phyloP scores from a whole-genome alignment of 2,888 invertebrate species.

The Drosophila stalkeri region DNA sequence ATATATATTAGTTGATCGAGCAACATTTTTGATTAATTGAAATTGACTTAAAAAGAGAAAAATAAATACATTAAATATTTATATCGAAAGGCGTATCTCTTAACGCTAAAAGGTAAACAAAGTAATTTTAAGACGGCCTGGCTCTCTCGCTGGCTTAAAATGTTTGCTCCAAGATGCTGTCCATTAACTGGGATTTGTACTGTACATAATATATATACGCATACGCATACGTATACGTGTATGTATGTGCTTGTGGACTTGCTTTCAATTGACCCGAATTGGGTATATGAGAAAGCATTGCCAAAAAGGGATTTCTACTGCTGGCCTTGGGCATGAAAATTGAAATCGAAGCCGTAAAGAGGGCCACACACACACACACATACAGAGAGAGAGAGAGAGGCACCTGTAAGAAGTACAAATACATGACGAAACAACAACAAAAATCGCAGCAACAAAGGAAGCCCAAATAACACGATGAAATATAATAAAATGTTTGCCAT shows the following conservation, averaged over 20 bases:
- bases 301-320: conserved; percentile 61
- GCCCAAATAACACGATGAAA: conserved; percentile 40
- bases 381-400: too few relatives aligned
- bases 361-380: not conserved
- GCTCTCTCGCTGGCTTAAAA: not conserved
- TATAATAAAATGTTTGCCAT: conserved; percentile 69
- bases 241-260: not conserved
- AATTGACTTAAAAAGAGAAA: too few relatives aligned
- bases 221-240: not conserved
- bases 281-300: conserved; percentile 19
- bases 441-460: conserved; percentile 18
- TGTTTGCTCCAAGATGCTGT: conserved; percentile 2
- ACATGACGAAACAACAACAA: conserved; percentile 13
- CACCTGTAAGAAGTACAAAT: conserved; percentile 38
- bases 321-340: conserved; percentile 60
- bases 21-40: too few relatives aligned
- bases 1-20: too few relatives aligned
- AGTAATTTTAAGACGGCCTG: not conserved
- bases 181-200: conserved; percentile 8
- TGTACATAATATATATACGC: not conserved
- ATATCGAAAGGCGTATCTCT: not conserved
- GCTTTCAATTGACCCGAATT: not conserved
- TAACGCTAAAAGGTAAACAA: not conserved
- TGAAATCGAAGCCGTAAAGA: conserved; percentile 73
- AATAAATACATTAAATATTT: not conserved